Evolutionary conservation across 2,888 invertebrate genomes (phyloP).

Genomic region (Cheilosia scutellata): DNA sequence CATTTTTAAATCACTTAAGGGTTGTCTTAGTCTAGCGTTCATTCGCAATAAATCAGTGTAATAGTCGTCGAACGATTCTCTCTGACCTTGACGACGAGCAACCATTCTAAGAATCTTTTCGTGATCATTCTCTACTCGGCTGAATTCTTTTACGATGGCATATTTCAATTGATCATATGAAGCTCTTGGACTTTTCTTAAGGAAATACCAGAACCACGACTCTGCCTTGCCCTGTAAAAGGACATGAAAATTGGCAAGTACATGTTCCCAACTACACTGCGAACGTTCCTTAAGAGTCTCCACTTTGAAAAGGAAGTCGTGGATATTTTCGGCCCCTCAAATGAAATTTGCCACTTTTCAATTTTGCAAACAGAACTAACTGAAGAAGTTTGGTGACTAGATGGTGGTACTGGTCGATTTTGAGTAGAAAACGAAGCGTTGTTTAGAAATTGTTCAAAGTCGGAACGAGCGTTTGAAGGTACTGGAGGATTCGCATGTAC

Average conservation of each 20-base stretch:
- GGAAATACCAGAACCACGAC: not conserved
- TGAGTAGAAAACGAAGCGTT: constrained; percentile 3
- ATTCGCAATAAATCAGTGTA: not conserved
- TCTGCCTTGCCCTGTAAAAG: not conserved
- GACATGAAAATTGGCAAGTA: not conserved
- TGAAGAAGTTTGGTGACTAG: constrained; percentile 2
- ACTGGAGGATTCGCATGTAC: not conserved
- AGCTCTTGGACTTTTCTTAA: not conserved
- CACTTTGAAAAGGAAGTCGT: not conserved
- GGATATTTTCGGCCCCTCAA: not conserved
- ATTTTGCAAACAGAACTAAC: not conserved
- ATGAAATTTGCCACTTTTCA: not conserved
- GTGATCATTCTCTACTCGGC: not conserved
- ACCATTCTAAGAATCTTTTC: not conserved
- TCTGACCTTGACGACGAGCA: not conserved
- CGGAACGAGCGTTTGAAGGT: constrained; percentile 8
- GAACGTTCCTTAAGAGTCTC: not conserved
- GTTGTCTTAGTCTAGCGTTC: not conserved
- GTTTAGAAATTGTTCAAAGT: constrained; percentile 3
- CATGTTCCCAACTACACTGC: not conserved
- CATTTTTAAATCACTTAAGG: not conserved
- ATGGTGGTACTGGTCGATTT: not conserved
- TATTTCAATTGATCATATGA: not conserved
- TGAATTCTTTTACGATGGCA: constrained; percentile 1
- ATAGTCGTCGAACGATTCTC: constrained; percentile 1